Base-by-base conservation (phyloP, 2,888 invertebrate species). In the Cataglyphis rosenhaueri region DNA sequence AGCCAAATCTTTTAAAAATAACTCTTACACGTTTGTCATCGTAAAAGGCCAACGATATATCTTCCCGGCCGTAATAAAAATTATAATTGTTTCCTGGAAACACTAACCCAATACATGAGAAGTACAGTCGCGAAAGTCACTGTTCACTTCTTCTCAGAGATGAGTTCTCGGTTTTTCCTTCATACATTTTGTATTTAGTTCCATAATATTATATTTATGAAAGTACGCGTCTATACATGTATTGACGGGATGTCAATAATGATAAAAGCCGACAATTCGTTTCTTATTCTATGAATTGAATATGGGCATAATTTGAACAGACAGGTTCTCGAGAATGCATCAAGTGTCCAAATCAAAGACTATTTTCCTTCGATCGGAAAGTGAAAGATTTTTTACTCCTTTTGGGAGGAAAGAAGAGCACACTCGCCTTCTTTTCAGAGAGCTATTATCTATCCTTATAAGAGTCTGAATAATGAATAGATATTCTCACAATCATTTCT, bases 401-500 rank as follows among this genome's bases (percentile, higher is more conserved):
- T 41, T 68, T 15, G 18, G 32, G 57, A 35, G 32, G 21, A 32
- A 32, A 32, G 25, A 55, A 21, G 29, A 68, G 12, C 70, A 25
- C 44, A 32, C 44, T 41, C 32, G 10, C 62, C 57, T 59, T 44
- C 52, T 68, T 68, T 78, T 81, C 74, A 38, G 75, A 0, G 52
- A 18, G 10, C 48, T 25, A 84, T 86, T 82, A 86, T 76, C 61
- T 70, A 55, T 25, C 29, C 70, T 61, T 25, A 12, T 29, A 21
- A 82, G 57, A 41, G 62, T 79, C 62, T 55, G 71, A 32, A 79
- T 86, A 82, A 84, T 70, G 78, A 82, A 84, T 65, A 70, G 86
- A 84, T 84, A 86, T 86, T 86, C 79, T 76, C 71, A 21, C 57
- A 21, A 32, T 68, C 68, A 71, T 81, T 81, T 70, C 64, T 78